phyloP scores from a whole-genome alignment of 2,797 vertebrate species.

The Chaetodon trifasciatus region DNA sequence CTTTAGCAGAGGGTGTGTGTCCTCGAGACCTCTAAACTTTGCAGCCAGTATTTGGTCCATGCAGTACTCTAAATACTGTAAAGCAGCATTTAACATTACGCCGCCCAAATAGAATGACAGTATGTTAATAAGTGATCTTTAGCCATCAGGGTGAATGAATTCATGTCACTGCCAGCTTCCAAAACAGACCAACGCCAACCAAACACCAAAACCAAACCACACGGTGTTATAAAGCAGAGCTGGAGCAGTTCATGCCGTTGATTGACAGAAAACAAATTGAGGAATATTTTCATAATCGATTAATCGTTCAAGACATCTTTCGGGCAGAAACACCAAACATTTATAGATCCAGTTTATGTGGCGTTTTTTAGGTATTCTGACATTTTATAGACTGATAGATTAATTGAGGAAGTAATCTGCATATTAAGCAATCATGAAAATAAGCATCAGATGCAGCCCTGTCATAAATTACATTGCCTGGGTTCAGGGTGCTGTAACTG shows the following conservation, averaged over 20 bases:
- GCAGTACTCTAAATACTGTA: no score
- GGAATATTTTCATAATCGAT: neutral
- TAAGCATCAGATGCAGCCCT: neutral
- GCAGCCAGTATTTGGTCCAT: no score
- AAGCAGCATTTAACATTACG: no score
- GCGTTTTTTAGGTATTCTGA: neutral
- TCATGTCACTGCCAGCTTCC: neutral
- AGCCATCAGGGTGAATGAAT: neutral
- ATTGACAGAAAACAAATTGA: no score
- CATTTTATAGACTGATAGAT: neutral
- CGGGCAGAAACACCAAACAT: neutral
- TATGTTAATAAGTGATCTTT: neutral
- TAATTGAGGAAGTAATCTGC: neutral
- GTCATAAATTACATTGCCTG: rapidly evolving
- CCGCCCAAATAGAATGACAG: no score
- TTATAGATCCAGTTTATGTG: neutral
- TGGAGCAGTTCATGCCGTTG: no score
- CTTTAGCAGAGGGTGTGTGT: neutral
- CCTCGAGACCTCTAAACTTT: neutral
- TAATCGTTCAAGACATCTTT: neutral
- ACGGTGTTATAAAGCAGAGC: no score
- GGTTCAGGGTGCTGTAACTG: neutral
- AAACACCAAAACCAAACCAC: no score
- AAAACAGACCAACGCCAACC: neutral
- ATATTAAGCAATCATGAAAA: neutral